Evolutionary conservation across 1,140 invertebrate genomes (phyloP).

Genomic region (Caenorhabditis inopinata): DNA sequence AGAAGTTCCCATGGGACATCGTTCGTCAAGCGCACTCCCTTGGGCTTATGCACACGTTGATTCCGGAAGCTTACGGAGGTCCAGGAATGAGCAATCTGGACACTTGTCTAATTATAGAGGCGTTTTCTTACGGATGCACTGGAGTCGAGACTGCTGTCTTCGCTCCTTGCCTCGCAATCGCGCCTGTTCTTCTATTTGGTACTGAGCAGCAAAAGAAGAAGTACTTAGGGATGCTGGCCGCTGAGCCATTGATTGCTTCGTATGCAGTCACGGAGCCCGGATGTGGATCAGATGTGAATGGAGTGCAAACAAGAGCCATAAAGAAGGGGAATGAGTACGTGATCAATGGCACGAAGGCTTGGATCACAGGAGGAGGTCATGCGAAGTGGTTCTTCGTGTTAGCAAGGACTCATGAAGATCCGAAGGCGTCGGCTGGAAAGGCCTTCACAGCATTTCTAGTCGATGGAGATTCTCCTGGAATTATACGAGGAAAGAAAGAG

Average conservation of each 20-base stretch:
- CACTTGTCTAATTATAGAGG: constrained; percentile 82
- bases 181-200: constrained; percentile 81
- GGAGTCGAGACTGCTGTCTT: constrained; percentile 84
- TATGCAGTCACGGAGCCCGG: constrained; percentile 91
- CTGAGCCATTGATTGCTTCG: constrained; percentile 84
- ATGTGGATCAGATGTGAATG: constrained; percentile 74
- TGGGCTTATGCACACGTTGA: constrained; percentile 83
- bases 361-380: constrained; percentile 94
- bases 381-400: constrained; percentile 91
- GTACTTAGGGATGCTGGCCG: constrained; percentile 79
- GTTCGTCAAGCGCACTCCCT: constrained; percentile 87
- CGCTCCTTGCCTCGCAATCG: constrained; percentile 78
- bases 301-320: constrained; percentile 81
- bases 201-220: constrained; percentile 87
- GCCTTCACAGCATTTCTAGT: constrained; percentile 94
- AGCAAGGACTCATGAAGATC: constrained; percentile 85
- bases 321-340: constrained; percentile 88
- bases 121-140: constrained; percentile 88
- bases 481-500: constrained; percentile 52
- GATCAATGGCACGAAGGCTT: constrained; percentile 94
- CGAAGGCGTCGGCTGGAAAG: constrained; percentile 81
- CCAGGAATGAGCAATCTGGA: constrained; percentile 72
- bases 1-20: constrained; percentile 89
- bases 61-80: constrained; percentile 73
- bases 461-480: constrained; percentile 75